Percentiles rank a stretch among this genome's conserved stretches.
Evolutionary conservation across 2,888 invertebrate species (phyloP).

Genomic region (Polyommatus icarus): DNA sequence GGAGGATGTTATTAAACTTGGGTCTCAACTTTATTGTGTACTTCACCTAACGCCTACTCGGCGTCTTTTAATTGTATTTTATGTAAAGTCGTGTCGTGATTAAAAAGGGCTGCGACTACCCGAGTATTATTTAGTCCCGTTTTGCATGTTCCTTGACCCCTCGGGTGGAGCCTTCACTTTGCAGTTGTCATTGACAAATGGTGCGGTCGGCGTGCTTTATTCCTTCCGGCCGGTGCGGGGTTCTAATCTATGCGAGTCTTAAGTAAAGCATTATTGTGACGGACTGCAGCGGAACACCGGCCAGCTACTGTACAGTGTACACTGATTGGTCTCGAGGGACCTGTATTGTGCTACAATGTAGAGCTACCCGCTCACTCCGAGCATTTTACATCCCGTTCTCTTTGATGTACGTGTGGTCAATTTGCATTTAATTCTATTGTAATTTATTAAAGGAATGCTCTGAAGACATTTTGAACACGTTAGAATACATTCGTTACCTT

Average conservation of each 20-base stretch:
- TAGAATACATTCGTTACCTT: not conserved
- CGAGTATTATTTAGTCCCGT: constrained; percentile 32
- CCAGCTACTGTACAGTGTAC: not conserved
- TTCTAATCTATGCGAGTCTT: constrained; percentile 39
- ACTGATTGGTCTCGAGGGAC: constrained; percentile 14
- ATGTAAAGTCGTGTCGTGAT: not conserved
- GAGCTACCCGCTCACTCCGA: constrained; percentile 1
- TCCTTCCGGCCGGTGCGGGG: constrained; percentile 35
- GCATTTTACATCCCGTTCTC: constrained; percentile 9
- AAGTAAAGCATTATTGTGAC: constrained; percentile 33
- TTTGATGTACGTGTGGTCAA: not conserved
- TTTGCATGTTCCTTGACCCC: constrained; percentile 61
- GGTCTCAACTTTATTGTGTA: not conserved
- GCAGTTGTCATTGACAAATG: constrained; percentile 42
- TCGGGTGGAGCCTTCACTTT: constrained; percentile 39
- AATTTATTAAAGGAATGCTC: not conserved
- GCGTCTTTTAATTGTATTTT: not conserved
- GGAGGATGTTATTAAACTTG: not conserved
- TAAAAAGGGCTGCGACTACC: not conserved
- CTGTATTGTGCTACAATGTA: not conserved
- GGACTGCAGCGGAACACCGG: constrained; percentile 20
- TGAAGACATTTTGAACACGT: not conserved
- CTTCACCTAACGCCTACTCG: not conserved
- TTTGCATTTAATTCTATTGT: not conserved
- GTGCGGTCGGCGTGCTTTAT: constrained; percentile 40